Base-by-base conservation (phyloP, 2,888 invertebrate species). In the Pycnomerus fuliginosus region DNA sequence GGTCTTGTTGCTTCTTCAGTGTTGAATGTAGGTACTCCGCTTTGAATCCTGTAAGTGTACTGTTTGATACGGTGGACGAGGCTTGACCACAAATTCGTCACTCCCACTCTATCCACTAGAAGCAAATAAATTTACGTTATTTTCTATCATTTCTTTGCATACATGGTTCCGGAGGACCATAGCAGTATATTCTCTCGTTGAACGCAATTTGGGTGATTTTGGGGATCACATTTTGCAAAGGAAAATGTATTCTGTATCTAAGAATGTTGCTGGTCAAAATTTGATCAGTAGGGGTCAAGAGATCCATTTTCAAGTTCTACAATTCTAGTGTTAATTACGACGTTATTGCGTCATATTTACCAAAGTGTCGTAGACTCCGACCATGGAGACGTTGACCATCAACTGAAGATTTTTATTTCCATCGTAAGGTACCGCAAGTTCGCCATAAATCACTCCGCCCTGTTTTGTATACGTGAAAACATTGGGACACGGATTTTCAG, bases 181-280 rank as follows among this genome's bases (percentile, higher is more conserved):
- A 47, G 44, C 68, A 68, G n/a, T 51, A 57, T 8, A 48, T 23
- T 10, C 22, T 43, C 2, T 49, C 48, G 28, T 68, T 68, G 44
- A 56, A 64, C 11, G 38, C 45, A n/a, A 68, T 58, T 24, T 52
- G 51, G 3, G 66, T 68, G 12, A 68, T 56, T 53, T 55, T 64
- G 3, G 68, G 68, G 15, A 66, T 41, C 0, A 55, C 33, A 27
- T 61, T 47, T 27, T 56, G 55, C 22, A 58, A 53, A 1, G 65
- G 64, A 30, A 67, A 66, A 13, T 45, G 48, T 7, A 65, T 37
- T 15, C 52, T 53, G 34, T 63, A 64, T 12, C 27, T 38, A 5
- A 64, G 28, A 5, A 7, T 36, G 1, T 30, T 45, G 3, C 47
- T 32, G 8, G 38, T 40, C 8, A 55, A 24, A 7, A 60, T 51